Evolutionary conservation across 2,113 vertebrate genomes (phyloP), one percentile per base, ranked within the genome.

Genomic region (Orthochromis malagaraziensis): DNA sequence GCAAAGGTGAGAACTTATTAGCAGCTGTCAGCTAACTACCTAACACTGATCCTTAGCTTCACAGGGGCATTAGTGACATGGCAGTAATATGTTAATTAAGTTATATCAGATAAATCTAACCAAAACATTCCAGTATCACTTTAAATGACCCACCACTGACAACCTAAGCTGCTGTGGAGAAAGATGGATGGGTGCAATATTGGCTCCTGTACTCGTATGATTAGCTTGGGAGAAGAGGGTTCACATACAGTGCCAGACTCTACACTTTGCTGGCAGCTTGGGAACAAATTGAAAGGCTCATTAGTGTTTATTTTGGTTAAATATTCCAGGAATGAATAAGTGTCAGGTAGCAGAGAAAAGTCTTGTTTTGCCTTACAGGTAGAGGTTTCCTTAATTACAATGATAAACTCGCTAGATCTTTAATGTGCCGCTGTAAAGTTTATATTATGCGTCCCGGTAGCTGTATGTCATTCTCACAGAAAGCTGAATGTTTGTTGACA

Each of bases 401-500:
- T 49, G 16, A 77, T 33, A 19, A 51, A 51, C 45, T 13, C 2
- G 17, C 45, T 51, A 5, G 13, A 54, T 40, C 12, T 47, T 57
- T 51, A 53, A 26, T 19, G 16, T 26, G n/a, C 31, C 3, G 55
- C 40, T 35, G 6, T 84, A 14, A 47, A 63, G 35, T 58, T 38
- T 35, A 55, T 10, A 16, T 53, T 84, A 14, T 51, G 49, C 26
- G 17, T 65, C 12, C 40, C 5, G 14, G 53, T 21, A 6, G 58
- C 79, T 75, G 55, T 53, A 55, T 55, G 53, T 83, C 58, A 19
- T 53, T 17, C 49, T 53, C 42, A 40, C 49, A 55, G 33, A 77
- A 82, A 65, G 60, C 88, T 38, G 81, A 80, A 54, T 88, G 70
- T 88, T 82, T 89, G 88, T 75, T 92, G 90, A 94, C 92, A 92